Percentiles rank a stretch among this genome's conserved stretches.
phyloP scores from a whole-genome alignment of 1,140 invertebrate species.

The Ridgeia piscesae region DNA sequence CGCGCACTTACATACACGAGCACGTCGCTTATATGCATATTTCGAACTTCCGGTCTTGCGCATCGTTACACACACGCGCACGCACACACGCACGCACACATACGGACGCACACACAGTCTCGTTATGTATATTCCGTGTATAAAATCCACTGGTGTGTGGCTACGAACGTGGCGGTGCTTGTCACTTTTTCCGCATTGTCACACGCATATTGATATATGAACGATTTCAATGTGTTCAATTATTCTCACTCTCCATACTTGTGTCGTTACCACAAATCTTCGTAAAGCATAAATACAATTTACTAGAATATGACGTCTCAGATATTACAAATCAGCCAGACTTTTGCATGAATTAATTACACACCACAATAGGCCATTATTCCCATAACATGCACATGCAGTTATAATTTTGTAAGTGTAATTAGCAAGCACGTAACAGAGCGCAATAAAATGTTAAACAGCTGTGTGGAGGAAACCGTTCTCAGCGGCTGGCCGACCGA shows the following conservation, averaged over 20 bases:
- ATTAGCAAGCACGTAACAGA: neutral
- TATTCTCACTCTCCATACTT: neutral
- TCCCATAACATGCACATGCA: neutral
- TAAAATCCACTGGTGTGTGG: neutral
- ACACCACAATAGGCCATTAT: neutral
- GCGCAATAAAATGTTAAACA: neutral
- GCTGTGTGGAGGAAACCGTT: neutral
- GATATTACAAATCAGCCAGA: neutral
- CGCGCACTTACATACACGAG: too few species aligned
- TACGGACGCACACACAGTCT: too few species aligned
- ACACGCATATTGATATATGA: neutral
- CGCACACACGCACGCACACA: too few species aligned
- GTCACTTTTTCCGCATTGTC: neutral
- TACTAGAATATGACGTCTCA: neutral
- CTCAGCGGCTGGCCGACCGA: neutral
- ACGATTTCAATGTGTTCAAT: neutral
- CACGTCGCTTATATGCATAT: too few species aligned
- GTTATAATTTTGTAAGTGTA: neutral
- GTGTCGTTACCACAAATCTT: neutral
- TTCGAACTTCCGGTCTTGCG: too few species aligned
- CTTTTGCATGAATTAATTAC: neutral
- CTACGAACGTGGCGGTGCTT: neutral
- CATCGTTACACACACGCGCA: too few species aligned
- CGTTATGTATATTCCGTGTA: too few species aligned
- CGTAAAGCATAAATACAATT: neutral